Evolutionary conservation across 2,888 invertebrate genomes (phyloP).

Genomic region (Sericinus montela): DNA sequence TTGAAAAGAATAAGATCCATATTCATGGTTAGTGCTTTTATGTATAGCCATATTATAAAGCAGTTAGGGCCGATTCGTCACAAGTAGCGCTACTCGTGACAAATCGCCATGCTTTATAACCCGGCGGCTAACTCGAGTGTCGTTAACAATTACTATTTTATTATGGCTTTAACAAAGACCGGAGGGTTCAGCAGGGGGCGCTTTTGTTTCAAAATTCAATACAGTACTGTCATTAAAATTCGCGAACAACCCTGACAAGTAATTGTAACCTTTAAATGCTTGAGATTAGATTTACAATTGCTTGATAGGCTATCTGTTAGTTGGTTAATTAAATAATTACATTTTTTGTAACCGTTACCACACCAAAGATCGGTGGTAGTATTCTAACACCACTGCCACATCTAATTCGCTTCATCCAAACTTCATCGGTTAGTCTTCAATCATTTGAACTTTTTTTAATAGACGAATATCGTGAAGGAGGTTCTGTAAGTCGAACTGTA

Average conservation of each 20-base stretch:
- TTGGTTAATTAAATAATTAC: conserved; percentile 48
- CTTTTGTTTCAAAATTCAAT: conserved; percentile 68
- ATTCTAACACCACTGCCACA: too few species aligned
- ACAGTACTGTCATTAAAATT: conserved; percentile 12
- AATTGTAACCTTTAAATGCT: conserved; percentile 17
- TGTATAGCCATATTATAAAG: neutral
- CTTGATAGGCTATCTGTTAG: neutral
- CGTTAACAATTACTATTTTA: conserved; percentile 66
- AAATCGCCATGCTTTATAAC: conserved; percentile 34
- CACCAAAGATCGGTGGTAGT: too few species aligned
- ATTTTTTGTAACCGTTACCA: conserved; percentile 55
- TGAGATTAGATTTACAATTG: conserved; percentile 14
- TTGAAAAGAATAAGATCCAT: too few species aligned
- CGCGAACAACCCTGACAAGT: neutral
- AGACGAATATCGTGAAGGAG: too few species aligned
- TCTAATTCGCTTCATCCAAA: too few species aligned
- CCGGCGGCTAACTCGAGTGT: conserved; percentile 53
- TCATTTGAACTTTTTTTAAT: too few species aligned
- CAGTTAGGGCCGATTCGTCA: conserved; percentile 40
- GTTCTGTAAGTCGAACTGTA: too few species aligned
- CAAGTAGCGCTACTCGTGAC: conserved; percentile 30
- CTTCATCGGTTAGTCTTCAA: too few species aligned
- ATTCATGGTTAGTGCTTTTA: too few species aligned
- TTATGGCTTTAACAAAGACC: conserved; percentile 67
- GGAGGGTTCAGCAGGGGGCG: conserved; percentile 52